phyloP scores from a whole-genome alignment of 2,113 vertebrate genomes.

The Sialia sialis region DNA sequence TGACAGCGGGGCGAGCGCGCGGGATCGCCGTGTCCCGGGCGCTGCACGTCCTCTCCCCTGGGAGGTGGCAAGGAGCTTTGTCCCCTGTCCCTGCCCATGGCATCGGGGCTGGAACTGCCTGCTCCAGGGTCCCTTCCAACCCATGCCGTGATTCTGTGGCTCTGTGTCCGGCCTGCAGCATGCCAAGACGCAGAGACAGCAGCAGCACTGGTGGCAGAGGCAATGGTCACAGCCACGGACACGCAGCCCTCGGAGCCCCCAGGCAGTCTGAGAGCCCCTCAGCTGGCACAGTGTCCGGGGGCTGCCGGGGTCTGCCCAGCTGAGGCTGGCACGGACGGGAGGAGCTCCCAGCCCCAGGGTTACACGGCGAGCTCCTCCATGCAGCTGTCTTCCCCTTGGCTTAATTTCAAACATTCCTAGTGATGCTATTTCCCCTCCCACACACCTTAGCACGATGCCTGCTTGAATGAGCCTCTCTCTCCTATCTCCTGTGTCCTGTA shows the following conservation, averaged over 20 bases:
- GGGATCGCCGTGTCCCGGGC: fast-evolving
- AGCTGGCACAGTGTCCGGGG: fast-evolving
- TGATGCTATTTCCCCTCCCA: constrained; percentile 56
- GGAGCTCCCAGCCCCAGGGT: background rate
- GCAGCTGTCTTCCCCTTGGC: constrained; percentile 53
- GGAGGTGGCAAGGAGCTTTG: background rate
- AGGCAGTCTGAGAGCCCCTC: fast-evolving
- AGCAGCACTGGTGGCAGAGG: fast-evolving
- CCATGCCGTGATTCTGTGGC: background rate
- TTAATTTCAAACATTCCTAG: constrained; percentile 49
- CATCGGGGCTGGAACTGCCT: background rate
- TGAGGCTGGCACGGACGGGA: background rate
- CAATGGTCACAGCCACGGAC: fast-evolving
- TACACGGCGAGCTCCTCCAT: background rate
- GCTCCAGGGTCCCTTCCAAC: background rate
- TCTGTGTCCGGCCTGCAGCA: background rate
- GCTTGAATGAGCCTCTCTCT: background rate
- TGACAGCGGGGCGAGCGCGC: fast-evolving
- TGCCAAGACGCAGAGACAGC: fast-evolving
- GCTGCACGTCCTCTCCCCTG: background rate
- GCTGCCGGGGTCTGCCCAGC: background rate
- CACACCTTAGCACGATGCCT: constrained; percentile 20
- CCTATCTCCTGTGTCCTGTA: fast-evolving
- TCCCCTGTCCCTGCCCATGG: background rate
- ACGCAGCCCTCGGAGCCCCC: fast-evolving